Percentiles rank a stretch among this genome's conserved stretches.
Evolutionary conservation across 2,888 invertebrate genomes (phyloP).

Genomic region (Leucophora obtusa): DNA sequence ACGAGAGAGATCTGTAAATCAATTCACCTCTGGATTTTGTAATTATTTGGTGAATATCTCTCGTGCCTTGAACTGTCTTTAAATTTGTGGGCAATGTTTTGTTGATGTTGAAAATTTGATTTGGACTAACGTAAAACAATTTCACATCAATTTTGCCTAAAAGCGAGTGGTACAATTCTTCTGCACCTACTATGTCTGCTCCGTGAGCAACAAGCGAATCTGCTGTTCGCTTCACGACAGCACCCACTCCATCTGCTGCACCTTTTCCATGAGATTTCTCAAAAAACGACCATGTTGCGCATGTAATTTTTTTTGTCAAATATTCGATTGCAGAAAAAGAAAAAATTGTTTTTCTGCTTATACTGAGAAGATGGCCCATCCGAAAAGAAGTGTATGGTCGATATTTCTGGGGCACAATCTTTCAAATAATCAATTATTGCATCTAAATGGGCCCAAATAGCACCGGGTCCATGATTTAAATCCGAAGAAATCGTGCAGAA

Average conservation of each 20-base stretch:
- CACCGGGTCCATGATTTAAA: no score
- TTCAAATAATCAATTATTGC: no score
- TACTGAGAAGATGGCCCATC: no score
- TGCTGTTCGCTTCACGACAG: constrained; percentile 33
- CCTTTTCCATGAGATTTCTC: constrained; percentile 17
- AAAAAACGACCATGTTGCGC: constrained; percentile 25
- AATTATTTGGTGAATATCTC: constrained; percentile 4
- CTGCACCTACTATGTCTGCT: constrained; percentile 22
- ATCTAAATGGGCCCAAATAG: no score
- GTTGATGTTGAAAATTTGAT: constrained; percentile 31
- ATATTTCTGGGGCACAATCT: no score
- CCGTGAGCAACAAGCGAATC: constrained; percentile 2
- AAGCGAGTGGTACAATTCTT: constrained; percentile 5
- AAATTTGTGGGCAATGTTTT: constrained; percentile 25
- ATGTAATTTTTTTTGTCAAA: constrained; percentile 16
- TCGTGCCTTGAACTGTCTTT: constrained; percentile 6
- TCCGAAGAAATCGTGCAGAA: no score
- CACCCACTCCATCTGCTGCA: no score
- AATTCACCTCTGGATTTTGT: not conserved
- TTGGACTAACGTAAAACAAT: constrained; percentile 32
- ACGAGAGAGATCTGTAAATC: no score
- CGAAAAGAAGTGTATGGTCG: no score
- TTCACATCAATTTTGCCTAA: constrained; percentile 7
- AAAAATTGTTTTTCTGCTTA: no score
- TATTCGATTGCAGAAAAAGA: constrained; percentile 16